Conservation (phyloP, 2,797 vertebrate species). For the Melanotaenia boesemani region DNA sequence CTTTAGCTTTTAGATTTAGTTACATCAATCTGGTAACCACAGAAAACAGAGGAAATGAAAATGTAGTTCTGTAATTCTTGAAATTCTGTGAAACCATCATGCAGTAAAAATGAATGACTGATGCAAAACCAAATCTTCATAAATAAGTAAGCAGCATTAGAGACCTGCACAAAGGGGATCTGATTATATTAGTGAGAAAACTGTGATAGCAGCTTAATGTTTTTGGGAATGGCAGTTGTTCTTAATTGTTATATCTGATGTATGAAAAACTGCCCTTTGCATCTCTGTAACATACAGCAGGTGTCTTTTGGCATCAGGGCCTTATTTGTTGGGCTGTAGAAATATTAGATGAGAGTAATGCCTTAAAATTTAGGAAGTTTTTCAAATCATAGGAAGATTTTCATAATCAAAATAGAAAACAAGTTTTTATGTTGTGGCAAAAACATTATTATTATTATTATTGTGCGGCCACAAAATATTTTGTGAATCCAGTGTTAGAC, state of each 20-base stretch:
- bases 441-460: neutral
- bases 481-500: neutral
- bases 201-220: neutral
- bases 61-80: neutral
- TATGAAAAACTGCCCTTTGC: neutral
- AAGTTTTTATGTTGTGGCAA: neutral
- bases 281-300: too few species aligned
- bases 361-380: too few species aligned
- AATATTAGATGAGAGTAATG: too few species aligned
- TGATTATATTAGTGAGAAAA: neutral
- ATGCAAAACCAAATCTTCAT: neutral
- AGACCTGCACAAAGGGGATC: neutral
- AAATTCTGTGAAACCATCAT: neutral
- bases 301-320: too few species aligned
- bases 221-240: neutral
- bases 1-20: constrained; percentile 31
- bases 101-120: neutral
- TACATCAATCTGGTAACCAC: constrained; percentile 9
- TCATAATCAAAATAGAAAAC: neutral
- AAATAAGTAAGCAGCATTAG: too few species aligned
- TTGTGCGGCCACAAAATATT: neutral
- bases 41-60: constrained; percentile 2
- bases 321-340: too few species aligned
- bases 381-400: too few species aligned
- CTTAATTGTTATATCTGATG: neutral